These are phyloP conservation scores for Hecatera dysodea DNA, from an alignment of 2,888 invertebrate genomes.

Conservation along the genomic window DNA sequence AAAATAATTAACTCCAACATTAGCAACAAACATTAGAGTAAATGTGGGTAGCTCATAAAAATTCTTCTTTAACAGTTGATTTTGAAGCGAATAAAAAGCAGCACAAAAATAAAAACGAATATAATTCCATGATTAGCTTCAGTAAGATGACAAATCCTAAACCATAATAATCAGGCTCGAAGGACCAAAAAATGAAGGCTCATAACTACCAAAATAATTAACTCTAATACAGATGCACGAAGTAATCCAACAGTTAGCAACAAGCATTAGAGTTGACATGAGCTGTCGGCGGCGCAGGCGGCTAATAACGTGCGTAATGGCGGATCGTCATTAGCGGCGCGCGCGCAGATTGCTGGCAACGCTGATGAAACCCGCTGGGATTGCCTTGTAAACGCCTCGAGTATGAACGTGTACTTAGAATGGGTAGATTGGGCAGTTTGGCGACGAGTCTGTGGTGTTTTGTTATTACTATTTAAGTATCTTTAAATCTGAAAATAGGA, in stretches of 20 bases:
- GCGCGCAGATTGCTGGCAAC: slow-evolving; percentile 84
- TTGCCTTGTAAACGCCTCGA: slow-evolving; percentile 87
- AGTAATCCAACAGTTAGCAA: slow-evolving; percentile 61
- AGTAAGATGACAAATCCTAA: slow-evolving; percentile 25
- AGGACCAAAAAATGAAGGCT: slow-evolving; percentile 39
- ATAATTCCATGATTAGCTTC: neutral
- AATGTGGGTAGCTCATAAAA: neutral
- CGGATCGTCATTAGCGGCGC: slow-evolving; percentile 81
- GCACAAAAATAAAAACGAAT: neutral
- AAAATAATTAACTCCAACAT: neutral
- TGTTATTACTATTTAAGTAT: neutral
- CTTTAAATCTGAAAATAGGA: neutral
- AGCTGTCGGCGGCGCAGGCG: slow-evolving; percentile 70
- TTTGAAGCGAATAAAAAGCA: neutral
- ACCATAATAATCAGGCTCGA: slow-evolving; percentile 23
- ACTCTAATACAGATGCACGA: slow-evolving; percentile 43
- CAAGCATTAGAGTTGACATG: slow-evolving; percentile 71
- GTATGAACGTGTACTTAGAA: slow-evolving; percentile 65
- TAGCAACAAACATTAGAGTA: too few relatives aligned
- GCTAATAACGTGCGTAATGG: slow-evolving; percentile 87
- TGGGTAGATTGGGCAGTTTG: slow-evolving; percentile 70
- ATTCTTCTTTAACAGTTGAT: neutral
- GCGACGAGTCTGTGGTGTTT: neutral
- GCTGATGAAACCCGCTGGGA: slow-evolving; percentile 86
- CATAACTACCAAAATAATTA: slow-evolving; percentile 35